Evolutionary conservation across 2,113 vertebrate genomes (phyloP), one percentile per base, ranked within the genome.

Genomic region (Elephantulus edwardii): DNA sequence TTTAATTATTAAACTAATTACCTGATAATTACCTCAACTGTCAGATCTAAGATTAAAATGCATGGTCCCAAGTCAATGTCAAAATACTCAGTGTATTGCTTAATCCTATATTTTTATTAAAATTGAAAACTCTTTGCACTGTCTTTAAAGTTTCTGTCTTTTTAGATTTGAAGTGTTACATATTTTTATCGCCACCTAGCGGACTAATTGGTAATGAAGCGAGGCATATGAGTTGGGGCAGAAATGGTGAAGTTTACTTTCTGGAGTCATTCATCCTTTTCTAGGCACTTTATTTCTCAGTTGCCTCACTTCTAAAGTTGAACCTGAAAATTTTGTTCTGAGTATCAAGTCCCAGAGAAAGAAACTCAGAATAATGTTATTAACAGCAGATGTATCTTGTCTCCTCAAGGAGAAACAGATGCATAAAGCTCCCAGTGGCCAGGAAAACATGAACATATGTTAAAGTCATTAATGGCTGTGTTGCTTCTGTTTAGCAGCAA

Each of bases 401-500:
- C 40, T 97, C 64, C 83, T 95, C 68, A 54, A 96, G 89, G 52
- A 97, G 75, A 72, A 96, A 71, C 91, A 97, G 94, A 96, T 96
- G 95, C 74, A 85, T 86, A 48, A 71, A 94, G 91, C 13, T 46
- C 92, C 93, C 88, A 94, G 80, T 38, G 83, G 95, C 91, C 95
- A 64, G 92, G 81, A 88, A 97, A 97, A 91, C 93, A 94, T 58
- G 90, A 95, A 76, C 95, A 97, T 95, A 97, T 94, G 96, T 96
- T 96, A 93, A 91, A 96, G 91, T 92, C 96, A 90, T 96, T 96
- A 97, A 94, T 82, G 92, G 52, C 92, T 95, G 90, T 76, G 92
- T 91, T 91, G 83, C 88, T 95, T 93, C 93, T 90, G 94, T 16
- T 93, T 92, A 96, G 95, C 90, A 96, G 62, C 91, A 91, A 96